Conservation (phyloP, 2,797 vertebrate genomes). For the Pelobates cultripes region DNA sequence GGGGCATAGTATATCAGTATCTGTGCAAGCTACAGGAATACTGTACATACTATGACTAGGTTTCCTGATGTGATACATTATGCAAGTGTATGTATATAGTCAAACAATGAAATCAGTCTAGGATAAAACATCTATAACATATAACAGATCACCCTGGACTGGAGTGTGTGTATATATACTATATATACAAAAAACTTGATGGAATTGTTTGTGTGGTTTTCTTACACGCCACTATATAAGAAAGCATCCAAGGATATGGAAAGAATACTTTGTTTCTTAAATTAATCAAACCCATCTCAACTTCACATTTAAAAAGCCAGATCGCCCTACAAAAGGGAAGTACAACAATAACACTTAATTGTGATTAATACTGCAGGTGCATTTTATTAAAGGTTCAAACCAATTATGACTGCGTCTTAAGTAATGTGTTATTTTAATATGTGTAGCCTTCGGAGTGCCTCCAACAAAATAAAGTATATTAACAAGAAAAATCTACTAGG, state of each 20-base stretch:
- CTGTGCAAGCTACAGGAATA: neutral
- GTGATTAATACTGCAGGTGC: neutral
- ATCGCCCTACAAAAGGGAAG: neutral
- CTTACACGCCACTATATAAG: too few species aligned
- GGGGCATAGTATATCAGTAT: constrained; percentile 12
- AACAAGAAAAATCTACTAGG: constrained; percentile 75
- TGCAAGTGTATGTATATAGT: neutral
- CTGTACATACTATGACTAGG: too few species aligned
- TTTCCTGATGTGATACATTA: constrained; percentile 6
- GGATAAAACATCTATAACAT: too few species aligned
- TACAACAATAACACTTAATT: too few species aligned
- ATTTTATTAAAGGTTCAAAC: constrained; percentile 45
- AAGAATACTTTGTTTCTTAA: neutral
- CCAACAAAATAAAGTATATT: constrained; percentile 67
- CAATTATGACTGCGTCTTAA: constrained; percentile 70
- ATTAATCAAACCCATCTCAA: neutral
- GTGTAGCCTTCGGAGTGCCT: constrained; percentile 62
- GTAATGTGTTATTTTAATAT: constrained; percentile 21
- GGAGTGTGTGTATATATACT: too few species aligned
- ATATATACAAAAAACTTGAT: too few species aligned
- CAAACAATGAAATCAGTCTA: too few species aligned
- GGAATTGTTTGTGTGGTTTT: too few species aligned
- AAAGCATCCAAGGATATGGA: too few species aligned
- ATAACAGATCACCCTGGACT: too few species aligned
- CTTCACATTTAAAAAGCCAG: neutral